Evolutionary conservation across 2,888 invertebrate species (phyloP).

Genomic region (Ormyrus nitidulus): DNA sequence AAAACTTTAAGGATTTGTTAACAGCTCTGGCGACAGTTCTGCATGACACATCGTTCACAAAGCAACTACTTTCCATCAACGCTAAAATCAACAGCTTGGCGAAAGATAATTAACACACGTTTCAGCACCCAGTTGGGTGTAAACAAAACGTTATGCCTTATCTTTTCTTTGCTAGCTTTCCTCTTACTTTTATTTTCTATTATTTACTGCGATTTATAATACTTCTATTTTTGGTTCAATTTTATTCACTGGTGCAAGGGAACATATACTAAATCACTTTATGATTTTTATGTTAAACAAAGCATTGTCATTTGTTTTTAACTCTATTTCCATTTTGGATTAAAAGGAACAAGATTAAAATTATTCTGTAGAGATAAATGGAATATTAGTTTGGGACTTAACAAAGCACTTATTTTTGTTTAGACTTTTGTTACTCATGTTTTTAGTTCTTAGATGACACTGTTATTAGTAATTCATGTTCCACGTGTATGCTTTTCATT

Average conservation of each 20-base stretch:
- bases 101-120: constrained; percentile 81
- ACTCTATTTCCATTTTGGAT: not conserved
- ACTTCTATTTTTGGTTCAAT: constrained; percentile 44
- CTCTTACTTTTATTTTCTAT: constrained; percentile 67
- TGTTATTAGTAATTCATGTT: constrained; percentile 33
- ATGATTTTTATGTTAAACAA: not conserved
- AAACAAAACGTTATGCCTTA: constrained; percentile 59
- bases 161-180: constrained; percentile 68
- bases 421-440: not conserved
- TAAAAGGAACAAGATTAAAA: not conserved
- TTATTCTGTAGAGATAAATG: constrained; percentile 3
- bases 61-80: constrained; percentile 87
- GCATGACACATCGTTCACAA: constrained; percentile 84
- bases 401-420: constrained; percentile 22
- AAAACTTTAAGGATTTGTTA: constrained; percentile 81
- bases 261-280: constrained; percentile 44
- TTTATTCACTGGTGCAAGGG: constrained; percentile 53
- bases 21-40: constrained; percentile 82
- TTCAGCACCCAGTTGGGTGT: constrained; percentile 62
- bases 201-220: constrained; percentile 57
- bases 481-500: constrained; percentile 30
- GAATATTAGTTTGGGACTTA: constrained; percentile 45
- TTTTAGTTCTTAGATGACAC: constrained; percentile 36
- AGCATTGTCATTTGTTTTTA: constrained; percentile 8
- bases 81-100: constrained; percentile 87